phyloP scores from a whole-genome alignment of 2,113 vertebrate genomes.

The Solenodon paradoxus region DNA sequence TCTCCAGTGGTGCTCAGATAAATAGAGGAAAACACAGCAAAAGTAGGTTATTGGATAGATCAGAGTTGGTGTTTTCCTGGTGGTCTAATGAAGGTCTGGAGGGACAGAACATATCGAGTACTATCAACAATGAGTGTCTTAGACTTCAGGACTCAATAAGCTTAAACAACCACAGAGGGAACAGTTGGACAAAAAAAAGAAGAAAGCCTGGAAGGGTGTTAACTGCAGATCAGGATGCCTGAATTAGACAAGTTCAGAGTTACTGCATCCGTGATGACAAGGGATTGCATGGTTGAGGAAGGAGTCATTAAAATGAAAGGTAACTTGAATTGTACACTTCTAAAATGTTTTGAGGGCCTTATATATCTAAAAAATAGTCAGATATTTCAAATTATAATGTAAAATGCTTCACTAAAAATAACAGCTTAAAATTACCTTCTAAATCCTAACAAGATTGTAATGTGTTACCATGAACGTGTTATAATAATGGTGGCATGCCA shows the following conservation, averaged over 20 bases:
- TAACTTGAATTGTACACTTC: background rate
- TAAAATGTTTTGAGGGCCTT: background rate
- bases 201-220: background rate
- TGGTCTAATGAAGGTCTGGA: background rate
- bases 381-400: background rate
- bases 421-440: background rate
- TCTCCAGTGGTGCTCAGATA: background rate
- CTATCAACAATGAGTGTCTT: background rate
- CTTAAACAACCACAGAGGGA: background rate
- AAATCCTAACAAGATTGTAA: background rate
- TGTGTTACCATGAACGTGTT: background rate
- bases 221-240: background rate
- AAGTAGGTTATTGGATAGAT: background rate
- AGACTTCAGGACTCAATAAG: background rate
- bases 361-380: background rate
- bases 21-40: background rate
- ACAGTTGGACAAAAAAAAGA: background rate
- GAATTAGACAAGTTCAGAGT: background rate
- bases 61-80: background rate
- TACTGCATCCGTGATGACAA: background rate
- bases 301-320: background rate
- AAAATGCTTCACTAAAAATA: constrained; percentile 5
- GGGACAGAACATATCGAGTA: background rate
- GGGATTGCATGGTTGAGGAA: background rate
- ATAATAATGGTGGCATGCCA: background rate